Percentiles rank a stretch among this genome's conserved stretches.
Conservation (phyloP, 2,797 vertebrate genomes). For the Halcyon chelicuti region DNA sequence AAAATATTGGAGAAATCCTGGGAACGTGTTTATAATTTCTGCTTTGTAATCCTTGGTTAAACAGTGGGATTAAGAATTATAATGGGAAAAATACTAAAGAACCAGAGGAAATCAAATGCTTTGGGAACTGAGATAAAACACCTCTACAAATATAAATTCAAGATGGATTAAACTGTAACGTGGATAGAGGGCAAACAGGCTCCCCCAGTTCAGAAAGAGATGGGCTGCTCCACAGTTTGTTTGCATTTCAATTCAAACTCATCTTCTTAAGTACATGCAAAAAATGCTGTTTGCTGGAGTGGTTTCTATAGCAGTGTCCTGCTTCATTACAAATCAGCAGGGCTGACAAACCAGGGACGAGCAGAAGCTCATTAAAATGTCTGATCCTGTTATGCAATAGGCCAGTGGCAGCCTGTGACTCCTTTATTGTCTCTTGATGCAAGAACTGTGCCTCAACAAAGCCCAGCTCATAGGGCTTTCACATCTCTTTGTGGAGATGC, state of each 20-base stretch:
- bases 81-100: neutral
- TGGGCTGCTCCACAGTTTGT: neutral
- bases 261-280: slow-evolving; percentile 48
- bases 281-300: neutral
- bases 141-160: neutral
- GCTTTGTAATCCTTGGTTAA: neutral
- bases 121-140: neutral
- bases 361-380: slow-evolving; percentile 68
- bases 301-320: slow-evolving; percentile 67
- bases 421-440: slow-evolving; percentile 39
- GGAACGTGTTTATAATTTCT: neutral
- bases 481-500: slow-evolving; percentile 1
- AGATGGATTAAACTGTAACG: neutral
- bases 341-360: neutral
- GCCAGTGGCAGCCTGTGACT: slow-evolving; percentile 28
- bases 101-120: neutral
- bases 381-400: slow-evolving; percentile 63
- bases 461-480: slow-evolving; percentile 30
- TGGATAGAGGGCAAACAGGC: neutral
- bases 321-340: slow-evolving; percentile 49
- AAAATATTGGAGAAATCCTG: neutral
- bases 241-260: slow-evolving; percentile 63
- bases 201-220: neutral
- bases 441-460: neutral
- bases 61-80: neutral